Evolutionary conservation across 2,113 vertebrate genomes (phyloP).

Genomic region (Acrocephalus kingi): DNA sequence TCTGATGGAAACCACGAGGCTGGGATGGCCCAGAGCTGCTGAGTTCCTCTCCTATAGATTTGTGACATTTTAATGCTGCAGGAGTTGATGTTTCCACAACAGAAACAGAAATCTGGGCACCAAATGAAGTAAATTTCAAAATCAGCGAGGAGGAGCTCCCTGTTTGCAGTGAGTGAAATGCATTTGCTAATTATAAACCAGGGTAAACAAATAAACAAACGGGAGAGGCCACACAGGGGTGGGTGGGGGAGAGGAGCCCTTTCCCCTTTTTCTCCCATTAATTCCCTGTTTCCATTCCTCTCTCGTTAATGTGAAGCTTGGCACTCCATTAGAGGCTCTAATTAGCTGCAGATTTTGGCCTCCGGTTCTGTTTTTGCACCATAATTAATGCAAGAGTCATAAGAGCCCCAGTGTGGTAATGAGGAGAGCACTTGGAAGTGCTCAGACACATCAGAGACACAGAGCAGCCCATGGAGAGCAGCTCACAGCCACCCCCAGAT

Average conservation of each 20-base stretch:
- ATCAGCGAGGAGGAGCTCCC: background rate
- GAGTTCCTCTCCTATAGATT: background rate
- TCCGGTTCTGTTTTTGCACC: slow-evolving; percentile 33
- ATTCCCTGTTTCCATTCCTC: background rate
- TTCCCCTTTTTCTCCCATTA: background rate
- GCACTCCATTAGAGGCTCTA: slow-evolving; percentile 18
- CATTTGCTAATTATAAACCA: slow-evolving; percentile 4
- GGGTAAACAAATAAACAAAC: background rate
- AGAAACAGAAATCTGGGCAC: background rate
- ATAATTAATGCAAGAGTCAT: slow-evolving; percentile 45
- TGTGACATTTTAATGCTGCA: background rate
- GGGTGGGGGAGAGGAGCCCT: background rate
- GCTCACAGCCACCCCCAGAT: background rate
- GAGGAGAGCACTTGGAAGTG: background rate
- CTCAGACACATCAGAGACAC: background rate
- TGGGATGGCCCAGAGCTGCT: background rate
- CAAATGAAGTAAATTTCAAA: background rate
- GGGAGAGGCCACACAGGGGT: background rate
- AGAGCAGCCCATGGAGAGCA: background rate
- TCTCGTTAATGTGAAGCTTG: background rate
- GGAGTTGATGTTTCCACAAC: background rate
- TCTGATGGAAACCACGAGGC: background rate
- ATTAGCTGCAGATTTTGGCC: slow-evolving; percentile 65
- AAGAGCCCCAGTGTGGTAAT: slow-evolving; percentile 18
- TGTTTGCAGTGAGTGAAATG: background rate